These are phyloP conservation scores for Epizoanthus fatuus DNA, from an alignment of 92 coral and sea anemone genomes.

Conservation along the genomic window DNA sequence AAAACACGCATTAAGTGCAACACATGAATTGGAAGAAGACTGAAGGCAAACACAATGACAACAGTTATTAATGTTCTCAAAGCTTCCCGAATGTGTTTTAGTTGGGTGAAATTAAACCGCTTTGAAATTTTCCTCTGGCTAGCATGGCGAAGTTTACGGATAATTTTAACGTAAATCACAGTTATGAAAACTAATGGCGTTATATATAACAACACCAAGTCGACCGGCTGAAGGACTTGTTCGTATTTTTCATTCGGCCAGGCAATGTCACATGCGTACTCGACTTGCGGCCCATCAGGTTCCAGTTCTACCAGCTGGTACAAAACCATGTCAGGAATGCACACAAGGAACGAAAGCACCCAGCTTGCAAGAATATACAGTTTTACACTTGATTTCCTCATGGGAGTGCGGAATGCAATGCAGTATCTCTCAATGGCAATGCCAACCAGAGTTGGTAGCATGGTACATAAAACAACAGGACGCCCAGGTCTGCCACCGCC, in stretches of 20 bases:
- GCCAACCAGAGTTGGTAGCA: slow-evolving; percentile 68
- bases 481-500: slow-evolving; percentile 76
- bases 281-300: not conserved
- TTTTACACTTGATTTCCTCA: slow-evolving; percentile 25
- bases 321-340: slow-evolving; percentile 68
- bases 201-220: slow-evolving; percentile 55
- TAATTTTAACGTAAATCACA: slow-evolving; percentile 62
- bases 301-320: slow-evolving; percentile 44
- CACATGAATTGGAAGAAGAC: slow-evolving; percentile 71
- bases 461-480: slow-evolving; percentile 62
- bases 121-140: slow-evolving; percentile 44
- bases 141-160: slow-evolving; percentile 52
- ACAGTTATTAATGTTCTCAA: slow-evolving; percentile 44
- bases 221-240: slow-evolving; percentile 74
- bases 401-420: slow-evolving; percentile 28
- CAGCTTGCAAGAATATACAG: slow-evolving; percentile 44
- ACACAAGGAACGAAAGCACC: slow-evolving; percentile 53
- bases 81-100: slow-evolving; percentile 47
- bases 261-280: slow-evolving; percentile 57
- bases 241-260: slow-evolving; percentile 75
- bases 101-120: slow-evolving; percentile 35
- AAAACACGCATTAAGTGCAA: slow-evolving; percentile 73
- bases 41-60: slow-evolving; percentile 64
- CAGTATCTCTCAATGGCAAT: slow-evolving; percentile 77
- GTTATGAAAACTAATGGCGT: slow-evolving; percentile 55